Base-by-base conservation (phyloP, 2,888 invertebrate species). In the Agonopterix arenella region DNA sequence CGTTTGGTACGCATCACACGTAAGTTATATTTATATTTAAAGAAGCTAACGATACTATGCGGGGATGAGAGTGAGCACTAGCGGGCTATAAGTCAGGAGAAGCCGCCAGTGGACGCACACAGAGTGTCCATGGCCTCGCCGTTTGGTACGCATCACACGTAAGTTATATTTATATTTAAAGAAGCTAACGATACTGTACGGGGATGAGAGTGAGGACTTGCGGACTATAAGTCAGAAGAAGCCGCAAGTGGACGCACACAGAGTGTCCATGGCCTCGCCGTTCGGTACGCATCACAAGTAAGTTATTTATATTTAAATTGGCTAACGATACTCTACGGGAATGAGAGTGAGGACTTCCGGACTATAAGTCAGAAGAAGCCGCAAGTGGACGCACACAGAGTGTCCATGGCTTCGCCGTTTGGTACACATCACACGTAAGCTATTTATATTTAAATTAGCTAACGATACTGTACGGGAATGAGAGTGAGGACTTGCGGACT, bases 1-100 rank as follows among this genome's bases (percentile, higher is more conserved):
- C 94, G 0, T 97, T 94, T 75, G 96, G 97, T 3, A 95, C 93
- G 48, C 97, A 97, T 77, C 97, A 97, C 73, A 95, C 96, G 93
- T 95, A 81, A 90, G 93, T 28, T 28, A 28, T 18, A 18, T 18
- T 18, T 18, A 18, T 18, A 18, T 18, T 18, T 18, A 36, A 94
- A 92, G 61, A 93, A 92, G 3, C 65, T 97, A 46, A 91, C 95
- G 0, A 91, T 97, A 11, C 78, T 97, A 0, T 96, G 96, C 72
- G 96, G 96, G 0, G 93, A 92, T 44, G 94, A 95, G 51, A 92
- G 93, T 43, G 74, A 88, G 0, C 91, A 92, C n/a, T 58, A 95
- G 44, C 83, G 82, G 55, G 80, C 71, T 10, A 90, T 92, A 28
- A 90, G 77, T 36, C 83, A 89, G 61, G 86, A 91, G 58, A 91